Conservation (phyloP, 2,888 invertebrate genomes). For the Hermodice carunculata region DNA sequence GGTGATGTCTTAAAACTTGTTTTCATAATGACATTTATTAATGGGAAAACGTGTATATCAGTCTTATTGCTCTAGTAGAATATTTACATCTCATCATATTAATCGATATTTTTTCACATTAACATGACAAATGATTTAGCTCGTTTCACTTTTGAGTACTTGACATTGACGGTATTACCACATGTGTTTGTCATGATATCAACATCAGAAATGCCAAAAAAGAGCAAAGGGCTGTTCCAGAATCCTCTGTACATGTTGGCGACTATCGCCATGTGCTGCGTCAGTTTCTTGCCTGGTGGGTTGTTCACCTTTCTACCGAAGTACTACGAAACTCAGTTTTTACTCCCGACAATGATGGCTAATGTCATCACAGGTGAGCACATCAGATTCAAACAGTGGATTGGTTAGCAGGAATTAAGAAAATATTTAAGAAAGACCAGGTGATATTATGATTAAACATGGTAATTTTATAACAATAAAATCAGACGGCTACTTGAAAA, state of each 20-base stretch:
- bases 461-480: no score
- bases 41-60: no score
- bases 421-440: neutral
- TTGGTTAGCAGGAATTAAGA: neutral
- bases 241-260: conserved; percentile 8
- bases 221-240: neutral
- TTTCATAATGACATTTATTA: no score
- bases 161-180: no score
- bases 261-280: conserved; percentile 14
- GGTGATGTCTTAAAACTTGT: no score
- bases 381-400: no score
- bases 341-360: conserved; percentile 11
- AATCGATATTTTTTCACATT: no score
- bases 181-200: neutral
- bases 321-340: conserved; percentile 20
- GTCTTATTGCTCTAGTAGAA: no score
- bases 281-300: conserved; percentile 9
- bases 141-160: no score
- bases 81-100: no score
- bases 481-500: no score
- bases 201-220: neutral
- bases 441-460: neutral
- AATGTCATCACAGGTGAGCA: conserved; percentile 23
- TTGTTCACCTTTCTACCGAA: conserved; percentile 24
- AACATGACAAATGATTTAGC: no score